A percentile compares a stretch with the other conserved stretches of the same genome.
phyloP scores from a whole-genome alignment of 1,140 invertebrate species.

The Danaus melanippus region DNA sequence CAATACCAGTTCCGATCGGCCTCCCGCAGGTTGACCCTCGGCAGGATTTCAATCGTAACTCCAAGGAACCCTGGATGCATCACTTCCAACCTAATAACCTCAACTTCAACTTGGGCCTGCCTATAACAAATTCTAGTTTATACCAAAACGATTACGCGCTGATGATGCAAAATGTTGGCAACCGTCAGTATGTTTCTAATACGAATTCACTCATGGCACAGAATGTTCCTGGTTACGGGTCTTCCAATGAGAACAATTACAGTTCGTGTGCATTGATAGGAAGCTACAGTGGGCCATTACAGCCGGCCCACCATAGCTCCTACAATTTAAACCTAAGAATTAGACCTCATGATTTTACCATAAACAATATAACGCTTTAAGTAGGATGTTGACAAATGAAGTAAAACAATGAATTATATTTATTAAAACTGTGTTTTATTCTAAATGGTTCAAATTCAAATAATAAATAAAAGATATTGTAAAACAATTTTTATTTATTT shows the following conservation, averaged over 20 bases:
- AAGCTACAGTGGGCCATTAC: constrained; percentile 47
- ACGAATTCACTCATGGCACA: constrained; percentile 49
- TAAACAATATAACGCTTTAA: constrained; percentile 66
- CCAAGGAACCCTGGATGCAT: constrained; percentile 62
- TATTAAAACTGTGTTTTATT: no score
- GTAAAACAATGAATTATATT: constrained; percentile 1
- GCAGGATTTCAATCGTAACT: constrained; percentile 46
- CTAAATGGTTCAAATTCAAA: no score
- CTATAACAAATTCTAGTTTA: constrained; percentile 45
- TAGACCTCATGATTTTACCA: constrained; percentile 64
- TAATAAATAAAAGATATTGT: no score
- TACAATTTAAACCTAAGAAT: constrained; percentile 68
- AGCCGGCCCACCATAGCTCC: constrained; percentile 53
- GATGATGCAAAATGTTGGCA: constrained; percentile 64
- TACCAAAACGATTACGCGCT: constrained; percentile 68
- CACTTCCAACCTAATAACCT: constrained; percentile 60
- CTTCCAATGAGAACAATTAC: constrained; percentile 40
- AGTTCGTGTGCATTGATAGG: constrained; percentile 58
- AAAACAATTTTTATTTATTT: no score
- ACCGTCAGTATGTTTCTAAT: constrained; percentile 50
- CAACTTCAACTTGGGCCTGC: constrained; percentile 61
- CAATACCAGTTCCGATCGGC: constrained; percentile 57
- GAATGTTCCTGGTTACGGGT: constrained; percentile 39
- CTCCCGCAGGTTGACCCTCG: constrained; percentile 49
- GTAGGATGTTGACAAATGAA: constrained; percentile 12